Percentiles rank a stretch among this genome's conserved stretches.
Conservation (phyloP, 2,113 vertebrate species). For the Delphinus delphis region DNA sequence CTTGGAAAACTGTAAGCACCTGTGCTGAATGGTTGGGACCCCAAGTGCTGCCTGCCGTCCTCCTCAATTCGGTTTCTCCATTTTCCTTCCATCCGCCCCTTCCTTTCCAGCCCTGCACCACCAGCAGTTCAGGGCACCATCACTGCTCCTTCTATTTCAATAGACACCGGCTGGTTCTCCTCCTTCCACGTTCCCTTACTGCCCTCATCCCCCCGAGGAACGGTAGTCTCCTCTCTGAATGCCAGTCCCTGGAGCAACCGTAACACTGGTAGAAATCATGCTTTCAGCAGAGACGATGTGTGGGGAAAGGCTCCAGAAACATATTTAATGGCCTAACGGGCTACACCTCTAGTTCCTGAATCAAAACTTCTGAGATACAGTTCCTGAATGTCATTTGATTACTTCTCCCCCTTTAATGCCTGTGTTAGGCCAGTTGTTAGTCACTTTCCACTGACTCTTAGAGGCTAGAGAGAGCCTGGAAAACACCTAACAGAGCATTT, state of each 20-base stretch:
- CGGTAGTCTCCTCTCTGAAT: not conserved
- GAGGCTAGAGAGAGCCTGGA: not conserved
- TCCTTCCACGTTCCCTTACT: not conserved
- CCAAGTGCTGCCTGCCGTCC: not conserved
- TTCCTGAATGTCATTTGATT: not conserved
- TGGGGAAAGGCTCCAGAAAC: not conserved
- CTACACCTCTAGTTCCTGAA: not conserved
- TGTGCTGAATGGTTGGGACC: accelerated
- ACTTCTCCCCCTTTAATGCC: not conserved
- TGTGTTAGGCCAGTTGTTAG: not conserved
- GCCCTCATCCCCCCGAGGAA: accelerated
- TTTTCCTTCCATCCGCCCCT: not conserved
- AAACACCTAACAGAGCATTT: not conserved
- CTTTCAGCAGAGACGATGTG: not conserved
- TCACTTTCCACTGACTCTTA: not conserved
- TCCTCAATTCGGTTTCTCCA: not conserved
- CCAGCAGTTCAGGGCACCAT: not conserved
- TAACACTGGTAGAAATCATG: not conserved
- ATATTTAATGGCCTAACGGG: not conserved
- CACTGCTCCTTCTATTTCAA: not conserved
- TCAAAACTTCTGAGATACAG: not conserved
- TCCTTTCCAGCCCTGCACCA: not conserved
- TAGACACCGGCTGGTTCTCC: not conserved
- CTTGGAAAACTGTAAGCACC: not conserved
- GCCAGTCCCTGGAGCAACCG: not conserved